phyloP scores from a whole-genome alignment of 2,888 invertebrate species.

The Synergus itoensis region DNA sequence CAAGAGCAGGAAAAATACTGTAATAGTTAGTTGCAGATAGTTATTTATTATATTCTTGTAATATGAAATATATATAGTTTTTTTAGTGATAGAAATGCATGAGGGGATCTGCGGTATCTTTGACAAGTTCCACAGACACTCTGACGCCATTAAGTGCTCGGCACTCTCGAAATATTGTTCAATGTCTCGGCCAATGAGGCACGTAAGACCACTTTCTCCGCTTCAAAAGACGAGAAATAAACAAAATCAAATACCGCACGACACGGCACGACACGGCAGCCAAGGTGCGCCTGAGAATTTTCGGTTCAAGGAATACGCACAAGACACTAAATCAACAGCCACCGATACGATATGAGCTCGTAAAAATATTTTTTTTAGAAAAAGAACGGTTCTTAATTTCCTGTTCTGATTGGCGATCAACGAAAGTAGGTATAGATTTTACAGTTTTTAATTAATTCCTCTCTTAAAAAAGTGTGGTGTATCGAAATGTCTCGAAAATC shows the following conservation, averaged over 20 bases:
- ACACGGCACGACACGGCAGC: not conserved
- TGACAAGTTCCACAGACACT: slow-evolving; percentile 25
- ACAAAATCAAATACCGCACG: slow-evolving; percentile 46
- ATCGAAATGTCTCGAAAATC: too few species aligned
- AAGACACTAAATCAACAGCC: slow-evolving; percentile 40
- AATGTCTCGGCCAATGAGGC: slow-evolving; percentile 52
- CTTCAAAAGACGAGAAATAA: slow-evolving; percentile 46
- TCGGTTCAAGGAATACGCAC: slow-evolving; percentile 39
- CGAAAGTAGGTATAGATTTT: not conserved
- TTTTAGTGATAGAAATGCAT: not conserved
- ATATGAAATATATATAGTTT: not conserved
- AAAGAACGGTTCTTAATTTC: not conserved
- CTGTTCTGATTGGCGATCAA: not conserved
- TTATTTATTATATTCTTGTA: not conserved
- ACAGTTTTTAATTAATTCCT: not conserved
- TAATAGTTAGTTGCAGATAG: not conserved
- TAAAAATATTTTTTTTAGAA: slow-evolving; percentile 13
- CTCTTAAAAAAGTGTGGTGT: too few species aligned
- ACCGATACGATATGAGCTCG: not conserved
- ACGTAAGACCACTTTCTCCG: slow-evolving; percentile 52
- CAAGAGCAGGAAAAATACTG: not conserved
- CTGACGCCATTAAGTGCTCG: slow-evolving; percentile 27
- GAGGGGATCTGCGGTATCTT: not conserved
- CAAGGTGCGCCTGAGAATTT: slow-evolving; percentile 40
- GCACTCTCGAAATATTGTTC: slow-evolving; percentile 52